Conservation (phyloP, 1,140 invertebrate species). For the Gonioctena quinquepunctata region DNA sequence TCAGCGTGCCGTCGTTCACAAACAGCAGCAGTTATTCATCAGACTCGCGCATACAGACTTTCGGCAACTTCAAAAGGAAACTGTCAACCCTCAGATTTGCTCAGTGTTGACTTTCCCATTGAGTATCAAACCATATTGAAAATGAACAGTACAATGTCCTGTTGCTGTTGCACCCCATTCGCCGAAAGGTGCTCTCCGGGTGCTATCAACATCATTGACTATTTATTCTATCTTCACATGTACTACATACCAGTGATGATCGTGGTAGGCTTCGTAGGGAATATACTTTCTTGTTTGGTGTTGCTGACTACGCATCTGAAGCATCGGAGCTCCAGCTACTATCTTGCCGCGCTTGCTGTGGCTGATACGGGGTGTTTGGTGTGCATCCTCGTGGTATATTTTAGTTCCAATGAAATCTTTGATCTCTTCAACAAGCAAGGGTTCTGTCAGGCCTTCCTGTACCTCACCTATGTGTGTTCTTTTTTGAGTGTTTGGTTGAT, state of each 20-base stretch:
- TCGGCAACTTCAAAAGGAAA: no score
- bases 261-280: constrained; percentile 61
- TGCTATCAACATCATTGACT: background rate
- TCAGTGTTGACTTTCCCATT: no score
- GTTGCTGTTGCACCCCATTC: background rate
- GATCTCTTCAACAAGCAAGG: constrained; percentile 63
- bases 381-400: constrained; percentile 68
- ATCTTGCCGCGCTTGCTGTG: constrained; percentile 74
- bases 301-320: constrained; percentile 73
- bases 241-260: constrained; percentile 75
- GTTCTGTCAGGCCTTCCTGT: constrained; percentile 75
- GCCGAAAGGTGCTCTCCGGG: background rate
- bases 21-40: no score
- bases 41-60: no score
- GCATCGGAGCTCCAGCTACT: constrained; percentile 76
- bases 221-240: constrained; percentile 31
- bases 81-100: no score
- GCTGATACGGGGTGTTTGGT: constrained; percentile 76
- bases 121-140: no score
- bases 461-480: constrained; percentile 70
- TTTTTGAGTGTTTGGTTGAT: constrained; percentile 82
- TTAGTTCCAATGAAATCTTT: constrained; percentile 64
- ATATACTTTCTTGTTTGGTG: constrained; percentile 73
- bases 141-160: background rate
- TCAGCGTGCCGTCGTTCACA: no score